These are phyloP conservation scores for Anoplophora glabripennis DNA, from an alignment of 1,140 invertebrate genomes.

Conservation along the genomic window DNA sequence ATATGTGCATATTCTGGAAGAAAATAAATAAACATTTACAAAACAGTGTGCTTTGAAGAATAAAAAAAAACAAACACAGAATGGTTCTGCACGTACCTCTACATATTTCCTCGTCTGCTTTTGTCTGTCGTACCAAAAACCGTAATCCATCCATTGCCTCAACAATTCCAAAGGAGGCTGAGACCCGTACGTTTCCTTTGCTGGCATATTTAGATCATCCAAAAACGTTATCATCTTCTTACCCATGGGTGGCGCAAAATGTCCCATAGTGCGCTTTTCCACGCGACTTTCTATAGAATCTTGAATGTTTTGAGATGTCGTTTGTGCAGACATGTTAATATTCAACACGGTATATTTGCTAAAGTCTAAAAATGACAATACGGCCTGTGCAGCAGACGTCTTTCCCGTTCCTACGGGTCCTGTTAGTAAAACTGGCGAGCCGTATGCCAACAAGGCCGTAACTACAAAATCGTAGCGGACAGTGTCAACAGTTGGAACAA, in stretches of 20 bases:
- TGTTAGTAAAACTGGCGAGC: slow-evolving; percentile 69
- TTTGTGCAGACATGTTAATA: slow-evolving; percentile 85
- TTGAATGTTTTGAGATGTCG: slow-evolving; percentile 72
- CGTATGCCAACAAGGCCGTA: slow-evolving; percentile 58
- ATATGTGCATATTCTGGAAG: slow-evolving; percentile 69
- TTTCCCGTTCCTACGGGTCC: slow-evolving; percentile 82
- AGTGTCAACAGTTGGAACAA: slow-evolving; percentile 81
- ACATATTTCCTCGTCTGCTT: slow-evolving; percentile 73
- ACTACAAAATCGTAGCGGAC: slow-evolving; percentile 74
- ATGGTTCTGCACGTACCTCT: slow-evolving; percentile 50
- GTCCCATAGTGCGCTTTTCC: slow-evolving; percentile 74
- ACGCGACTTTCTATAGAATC: slow-evolving; percentile 56
- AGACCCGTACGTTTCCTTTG: slow-evolving; percentile 80
- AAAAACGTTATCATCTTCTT: slow-evolving; percentile 81
- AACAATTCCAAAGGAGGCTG: slow-evolving; percentile 83
- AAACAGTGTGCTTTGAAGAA: background rate
- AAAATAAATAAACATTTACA: no score
- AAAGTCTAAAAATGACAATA: slow-evolving; percentile 61
- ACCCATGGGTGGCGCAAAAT: slow-evolving; percentile 70
- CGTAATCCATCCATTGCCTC: slow-evolving; percentile 82
- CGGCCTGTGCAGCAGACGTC: slow-evolving; percentile 70
- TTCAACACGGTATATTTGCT: slow-evolving; percentile 65
- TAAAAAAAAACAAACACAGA: background rate
- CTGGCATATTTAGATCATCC: slow-evolving; percentile 89
- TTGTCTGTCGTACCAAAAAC: slow-evolving; percentile 77